phyloP scores from a whole-genome alignment of 2,888 invertebrate species.

The Molorchus minor region DNA sequence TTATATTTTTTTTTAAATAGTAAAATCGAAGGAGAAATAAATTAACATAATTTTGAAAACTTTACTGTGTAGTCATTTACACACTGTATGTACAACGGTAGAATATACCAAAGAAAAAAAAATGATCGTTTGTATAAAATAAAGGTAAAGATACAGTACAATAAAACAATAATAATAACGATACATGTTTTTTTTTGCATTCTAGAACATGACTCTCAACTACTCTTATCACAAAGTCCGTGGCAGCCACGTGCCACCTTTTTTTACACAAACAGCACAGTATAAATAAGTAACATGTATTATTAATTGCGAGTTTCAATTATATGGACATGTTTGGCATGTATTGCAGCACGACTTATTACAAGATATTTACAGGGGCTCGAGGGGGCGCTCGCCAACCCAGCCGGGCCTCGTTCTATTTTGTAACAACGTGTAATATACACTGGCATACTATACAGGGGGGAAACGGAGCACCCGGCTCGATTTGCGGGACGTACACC shows the following conservation, averaged over 20 bases:
- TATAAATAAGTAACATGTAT: conserved; percentile 64
- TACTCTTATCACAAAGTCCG: conserved; percentile 64
- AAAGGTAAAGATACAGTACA: conserved; percentile 62
- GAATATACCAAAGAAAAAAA: conserved; percentile 55
- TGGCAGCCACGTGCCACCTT: conserved; percentile 53
- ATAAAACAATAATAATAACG: conserved; percentile 62
- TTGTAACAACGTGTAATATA: conserved; percentile 45
- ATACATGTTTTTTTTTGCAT: conserved; percentile 58
- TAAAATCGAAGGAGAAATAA: conserved; percentile 53
- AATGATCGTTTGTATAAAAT: conserved; percentile 62
- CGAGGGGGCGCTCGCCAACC: conserved; percentile 36
- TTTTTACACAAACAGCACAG: conserved; percentile 62
- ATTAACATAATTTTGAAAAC: conserved; percentile 57
- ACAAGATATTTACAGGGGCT: conserved; percentile 50
- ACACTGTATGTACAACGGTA: conserved; percentile 62
- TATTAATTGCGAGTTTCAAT: conserved; percentile 60
- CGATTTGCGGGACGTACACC: conserved; percentile 27
- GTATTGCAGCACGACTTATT: conserved; percentile 55
- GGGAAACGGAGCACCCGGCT: conserved; percentile 21
- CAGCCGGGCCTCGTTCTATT: conserved; percentile 36
- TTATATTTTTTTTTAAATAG: conserved; percentile 50
- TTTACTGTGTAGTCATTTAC: conserved; percentile 59
- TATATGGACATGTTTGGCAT: conserved; percentile 59
- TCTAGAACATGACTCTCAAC: conserved; percentile 62
- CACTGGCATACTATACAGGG: conserved; percentile 40